Percentiles rank a stretch among this genome's conserved stretches.
These are phyloP conservation scores for Shargacucullia verbasci DNA, from an alignment of 2,888 invertebrate genomes.

Conservation along the genomic window DNA sequence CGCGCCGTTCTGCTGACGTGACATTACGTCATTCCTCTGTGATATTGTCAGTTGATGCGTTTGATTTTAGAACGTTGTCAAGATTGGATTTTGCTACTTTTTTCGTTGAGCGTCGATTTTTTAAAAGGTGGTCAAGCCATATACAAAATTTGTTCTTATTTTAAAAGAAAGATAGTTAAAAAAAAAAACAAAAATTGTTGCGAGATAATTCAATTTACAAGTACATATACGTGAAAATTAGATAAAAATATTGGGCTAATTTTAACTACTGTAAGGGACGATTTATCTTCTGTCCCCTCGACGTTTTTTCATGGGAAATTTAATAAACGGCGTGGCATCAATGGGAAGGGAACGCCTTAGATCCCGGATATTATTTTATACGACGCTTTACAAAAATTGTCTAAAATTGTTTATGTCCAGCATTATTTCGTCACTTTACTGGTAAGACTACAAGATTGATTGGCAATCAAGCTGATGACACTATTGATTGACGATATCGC, in stretches of 20 bases:
- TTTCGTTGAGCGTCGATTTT: too few relatives aligned
- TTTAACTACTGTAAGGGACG: conserved; percentile 42
- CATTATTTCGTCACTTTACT: conserved; percentile 14
- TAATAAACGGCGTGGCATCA: conserved; percentile 61
- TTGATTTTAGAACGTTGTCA: conserved; percentile 40
- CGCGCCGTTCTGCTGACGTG: conserved; percentile 41
- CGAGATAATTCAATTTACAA: too few relatives aligned
- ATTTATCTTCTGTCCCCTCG: conserved; percentile 41
- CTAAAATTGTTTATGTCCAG: conserved; percentile 41
- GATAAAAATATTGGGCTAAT: conserved; percentile 29
- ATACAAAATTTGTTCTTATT: too few relatives aligned
- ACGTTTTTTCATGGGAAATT: conserved; percentile 65
- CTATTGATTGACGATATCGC: conserved; percentile 1
- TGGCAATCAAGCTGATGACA: conserved; percentile 4
- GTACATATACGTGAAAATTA: too few relatives aligned
- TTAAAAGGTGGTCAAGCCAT: too few relatives aligned
- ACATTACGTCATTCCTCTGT: conserved; percentile 41
- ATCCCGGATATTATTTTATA: conserved; percentile 49
- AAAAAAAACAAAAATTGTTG: too few relatives aligned
- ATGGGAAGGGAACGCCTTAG: conserved; percentile 53
- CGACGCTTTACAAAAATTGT: conserved; percentile 50
- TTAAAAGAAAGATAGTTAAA: too few relatives aligned
- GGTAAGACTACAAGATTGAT: not conserved
- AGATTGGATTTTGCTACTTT: conserved; percentile 1
- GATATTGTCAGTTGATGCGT: conserved; percentile 36